Base-by-base conservation (phyloP, 2,797 vertebrate genomes). In the Siniperca undulata region DNA sequence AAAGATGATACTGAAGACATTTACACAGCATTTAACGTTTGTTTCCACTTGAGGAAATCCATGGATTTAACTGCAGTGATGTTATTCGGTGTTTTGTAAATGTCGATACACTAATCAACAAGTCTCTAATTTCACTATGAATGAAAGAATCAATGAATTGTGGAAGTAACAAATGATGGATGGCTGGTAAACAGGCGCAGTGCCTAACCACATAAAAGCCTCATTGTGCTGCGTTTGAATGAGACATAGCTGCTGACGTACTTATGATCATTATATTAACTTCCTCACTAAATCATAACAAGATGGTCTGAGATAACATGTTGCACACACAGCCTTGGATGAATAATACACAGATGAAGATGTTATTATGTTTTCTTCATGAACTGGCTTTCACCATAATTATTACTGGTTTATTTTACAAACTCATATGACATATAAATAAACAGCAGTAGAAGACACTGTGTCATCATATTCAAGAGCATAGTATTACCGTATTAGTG, bases 241-340 rank as follows among this genome's bases (percentile, higher is more conserved):
- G 19, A 74, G 11, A 65, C n/a, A 17, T 20, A 19, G 20, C 19
- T 74, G 53, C 22, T 68, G 52, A 50, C 2, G 2, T 60, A 53
- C 59, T 71, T 64, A 34, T 69, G 14, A 62, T 61, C 38, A 61
- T 3, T 38, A 55, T 3, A 69, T 67, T 50, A 44, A 50, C 24
- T 36, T 34, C 5, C 17, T 70, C 24, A 44, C 19, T 61, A 24
- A 56, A 38, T 10, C 56, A 46, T 6, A 8, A 52, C 6, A n/a
- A 59, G 2, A 55, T 22, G 24, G 30, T 30, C 24, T 27, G 34
- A 65, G 14, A 58, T 58, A 65, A 74, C 22, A 50, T 50, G 44
- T 22, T 22, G 14, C 53, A 12, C 8, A 38, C 12, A 27, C 7
- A 27, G 48, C 9, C 20, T 52, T 52, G 20, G 20, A 52, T 52